These are phyloP conservation scores for Trichomycterus rosablanca DNA, from an alignment of 2,113 vertebrate species.

Conservation along the genomic window DNA sequence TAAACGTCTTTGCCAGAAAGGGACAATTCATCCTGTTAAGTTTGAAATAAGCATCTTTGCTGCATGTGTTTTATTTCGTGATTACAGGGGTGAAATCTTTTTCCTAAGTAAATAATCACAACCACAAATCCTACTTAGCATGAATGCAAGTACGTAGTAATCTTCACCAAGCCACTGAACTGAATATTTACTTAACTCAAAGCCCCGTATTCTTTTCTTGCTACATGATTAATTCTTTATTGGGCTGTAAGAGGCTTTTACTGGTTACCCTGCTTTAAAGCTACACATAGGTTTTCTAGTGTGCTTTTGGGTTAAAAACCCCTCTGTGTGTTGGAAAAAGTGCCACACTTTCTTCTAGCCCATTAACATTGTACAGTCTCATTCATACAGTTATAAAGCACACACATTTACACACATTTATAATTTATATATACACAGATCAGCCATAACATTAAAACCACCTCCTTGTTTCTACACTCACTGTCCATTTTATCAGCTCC, in stretches of 20 bases:
- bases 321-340: neutral
- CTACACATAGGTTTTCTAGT: constrained; percentile 27
- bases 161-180: neutral
- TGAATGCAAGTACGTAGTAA: neutral
- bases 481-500: too few species aligned
- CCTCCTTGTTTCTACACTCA: too few species aligned
- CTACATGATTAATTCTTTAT: constrained; percentile 37
- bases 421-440: too few species aligned
- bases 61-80: too few species aligned
- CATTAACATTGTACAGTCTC: too few species aligned
- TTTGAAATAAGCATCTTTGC: too few species aligned
- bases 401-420: too few species aligned
- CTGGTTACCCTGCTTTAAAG: constrained; percentile 20
- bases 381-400: too few species aligned
- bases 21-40: too few species aligned
- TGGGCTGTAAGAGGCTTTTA: constrained; percentile 29
- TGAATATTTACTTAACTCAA: constrained; percentile 5
- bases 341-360: constrained; percentile 6
- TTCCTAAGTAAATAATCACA: constrained; percentile 10
- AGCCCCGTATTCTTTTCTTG: constrained; percentile 13
- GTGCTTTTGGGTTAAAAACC: constrained; percentile 36
- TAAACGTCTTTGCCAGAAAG: too few species aligned
- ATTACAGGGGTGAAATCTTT: too few species aligned
- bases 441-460: too few species aligned
- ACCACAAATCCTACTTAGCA: constrained; percentile 5